A percentile compares a stretch with the other conserved stretches of the same genome.
Evolutionary conservation across 2,113 vertebrate species (phyloP).

Genomic region (Stomatorhinus ivindoensis): DNA sequence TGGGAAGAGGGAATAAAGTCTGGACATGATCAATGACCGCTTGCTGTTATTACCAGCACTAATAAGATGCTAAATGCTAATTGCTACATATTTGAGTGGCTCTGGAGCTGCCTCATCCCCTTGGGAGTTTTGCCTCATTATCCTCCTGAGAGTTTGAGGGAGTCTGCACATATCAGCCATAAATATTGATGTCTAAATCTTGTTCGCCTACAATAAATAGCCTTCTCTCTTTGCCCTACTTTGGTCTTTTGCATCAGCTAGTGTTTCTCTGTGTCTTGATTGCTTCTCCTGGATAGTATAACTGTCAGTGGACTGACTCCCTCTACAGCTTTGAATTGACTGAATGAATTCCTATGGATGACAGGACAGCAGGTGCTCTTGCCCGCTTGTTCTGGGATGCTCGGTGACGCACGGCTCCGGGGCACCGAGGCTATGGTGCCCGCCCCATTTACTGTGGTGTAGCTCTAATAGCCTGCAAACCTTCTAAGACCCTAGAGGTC

Average conservation of each 20-base stretch:
- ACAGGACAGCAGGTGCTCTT: neutral
- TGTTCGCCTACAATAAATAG: neutral
- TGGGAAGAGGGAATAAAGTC: slow-evolving; percentile 16
- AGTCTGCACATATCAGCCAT: neutral
- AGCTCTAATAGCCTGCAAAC: neutral
- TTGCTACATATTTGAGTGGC: neutral
- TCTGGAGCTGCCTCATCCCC: neutral
- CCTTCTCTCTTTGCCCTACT: neutral
- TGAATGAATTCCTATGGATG: neutral
- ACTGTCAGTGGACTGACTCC: neutral
- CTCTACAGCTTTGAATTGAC: neutral
- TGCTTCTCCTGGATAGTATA: neutral
- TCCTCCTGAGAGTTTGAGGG: neutral
- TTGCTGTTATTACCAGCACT: neutral
- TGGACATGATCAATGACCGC: neutral
- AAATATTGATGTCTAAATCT: neutral
- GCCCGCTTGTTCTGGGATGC: neutral
- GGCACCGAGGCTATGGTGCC: neutral
- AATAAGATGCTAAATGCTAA: slow-evolving; percentile 4
- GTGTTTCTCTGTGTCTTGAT: neutral
- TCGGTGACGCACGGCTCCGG: neutral
- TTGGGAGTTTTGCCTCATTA: neutral
- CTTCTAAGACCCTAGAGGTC: neutral
- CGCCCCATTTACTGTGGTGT: neutral
- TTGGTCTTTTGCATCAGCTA: neutral